Percentiles rank a stretch among this genome's conserved stretches.
Conservation (phyloP, 2,113 vertebrate species). For the Anas platyrhynchos region DNA sequence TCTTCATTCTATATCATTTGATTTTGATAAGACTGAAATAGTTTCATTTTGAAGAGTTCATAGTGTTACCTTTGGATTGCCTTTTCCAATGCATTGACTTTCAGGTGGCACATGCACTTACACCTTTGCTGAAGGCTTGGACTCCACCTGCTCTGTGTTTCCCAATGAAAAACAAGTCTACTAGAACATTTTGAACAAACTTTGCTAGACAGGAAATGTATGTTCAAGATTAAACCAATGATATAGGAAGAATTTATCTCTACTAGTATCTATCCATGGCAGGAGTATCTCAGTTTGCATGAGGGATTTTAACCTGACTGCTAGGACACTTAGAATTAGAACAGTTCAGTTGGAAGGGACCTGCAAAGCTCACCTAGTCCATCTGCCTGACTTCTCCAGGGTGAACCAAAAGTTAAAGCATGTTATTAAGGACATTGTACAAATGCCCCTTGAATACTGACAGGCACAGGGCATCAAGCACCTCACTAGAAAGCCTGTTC, state of each 20-base stretch:
- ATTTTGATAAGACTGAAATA: not conserved
- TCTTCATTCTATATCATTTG: not conserved
- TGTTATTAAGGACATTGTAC: not conserved
- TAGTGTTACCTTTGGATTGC: not conserved
- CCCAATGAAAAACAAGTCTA: not conserved
- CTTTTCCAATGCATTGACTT: not conserved
- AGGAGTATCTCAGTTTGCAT: not conserved
- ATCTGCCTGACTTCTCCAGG: not conserved
- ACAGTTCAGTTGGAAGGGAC: not conserved
- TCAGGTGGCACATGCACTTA: not conserved
- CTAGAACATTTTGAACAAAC: not conserved
- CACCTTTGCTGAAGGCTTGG: not conserved
- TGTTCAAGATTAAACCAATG: not conserved
- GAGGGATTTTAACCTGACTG: not conserved
- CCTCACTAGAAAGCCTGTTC: not conserved
- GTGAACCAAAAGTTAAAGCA: not conserved
- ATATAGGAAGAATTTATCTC: not conserved
- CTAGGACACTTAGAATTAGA: not conserved
- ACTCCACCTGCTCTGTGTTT: not conserved
- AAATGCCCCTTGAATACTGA: not conserved
- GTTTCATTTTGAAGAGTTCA: not conserved
- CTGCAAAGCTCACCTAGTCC: not conserved
- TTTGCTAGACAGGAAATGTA: not conserved
- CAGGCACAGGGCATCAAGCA: not conserved
- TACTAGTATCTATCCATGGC: rapidly evolving